A percentile compares a stretch with the other conserved stretches of the same genome.
These are phyloP conservation scores for Didymodactylos carnosus DNA, from an alignment of 2,888 invertebrate genomes.

Conservation along the genomic window DNA sequence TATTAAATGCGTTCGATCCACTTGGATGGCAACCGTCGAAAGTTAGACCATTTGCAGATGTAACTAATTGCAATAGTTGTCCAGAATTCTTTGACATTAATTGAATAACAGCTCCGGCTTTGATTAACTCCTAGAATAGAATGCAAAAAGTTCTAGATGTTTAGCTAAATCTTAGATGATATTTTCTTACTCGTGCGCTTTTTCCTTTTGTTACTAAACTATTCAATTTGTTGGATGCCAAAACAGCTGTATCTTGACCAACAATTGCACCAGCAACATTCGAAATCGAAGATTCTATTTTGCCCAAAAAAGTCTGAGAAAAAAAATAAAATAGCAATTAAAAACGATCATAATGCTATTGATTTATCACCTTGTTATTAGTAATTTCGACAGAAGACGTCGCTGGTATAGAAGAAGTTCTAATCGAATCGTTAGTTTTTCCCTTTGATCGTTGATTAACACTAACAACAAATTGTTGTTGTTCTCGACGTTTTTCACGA, in stretches of 20 bases:
- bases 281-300: not conserved
- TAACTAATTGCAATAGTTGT: not conserved
- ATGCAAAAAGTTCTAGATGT: too few species aligned
- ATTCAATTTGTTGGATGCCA: not conserved
- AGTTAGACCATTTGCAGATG: not conserved
- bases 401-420: too few species aligned
- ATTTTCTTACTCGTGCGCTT: not conserved
- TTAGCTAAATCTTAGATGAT: too few species aligned
- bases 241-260: not conserved
- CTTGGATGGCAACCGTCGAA: not conserved
- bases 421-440: too few species aligned
- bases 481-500: too few species aligned
- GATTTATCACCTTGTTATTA: not conserved
- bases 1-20: not conserved
- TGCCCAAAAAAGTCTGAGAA: not conserved
- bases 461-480: too few species aligned
- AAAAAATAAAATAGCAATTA: not conserved
- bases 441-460: too few species aligned
- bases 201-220: not conserved
- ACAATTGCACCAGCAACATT: not conserved
- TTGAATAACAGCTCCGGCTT: not conserved
- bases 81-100: not conserved
- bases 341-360: not conserved
- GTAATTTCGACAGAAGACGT: too few species aligned
- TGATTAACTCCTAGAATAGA: not conserved